Conservation (phyloP, 2,888 invertebrate species). For the Trissolcus brochymenae region DNA sequence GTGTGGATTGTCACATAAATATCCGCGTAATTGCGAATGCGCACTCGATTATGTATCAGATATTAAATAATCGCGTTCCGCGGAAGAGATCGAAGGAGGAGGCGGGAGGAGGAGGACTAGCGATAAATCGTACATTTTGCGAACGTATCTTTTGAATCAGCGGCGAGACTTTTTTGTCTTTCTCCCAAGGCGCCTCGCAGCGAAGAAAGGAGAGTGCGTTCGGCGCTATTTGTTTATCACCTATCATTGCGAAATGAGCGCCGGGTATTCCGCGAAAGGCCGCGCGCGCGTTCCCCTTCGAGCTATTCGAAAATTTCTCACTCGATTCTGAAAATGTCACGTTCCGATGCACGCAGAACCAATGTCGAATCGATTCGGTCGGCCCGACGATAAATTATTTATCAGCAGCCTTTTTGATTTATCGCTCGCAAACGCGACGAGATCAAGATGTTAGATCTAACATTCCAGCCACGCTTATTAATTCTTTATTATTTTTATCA, state of each 20-base stretch:
- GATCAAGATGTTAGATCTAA: conserved; percentile 3
- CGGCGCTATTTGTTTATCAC: conserved; percentile 60
- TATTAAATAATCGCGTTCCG: conserved; percentile 54
- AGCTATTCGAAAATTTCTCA: conserved; percentile 67
- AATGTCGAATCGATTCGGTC: conserved; percentile 35
- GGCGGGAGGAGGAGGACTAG: conserved; percentile 15
- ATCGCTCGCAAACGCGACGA: conserved; percentile 10
- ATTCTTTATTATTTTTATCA: no score
- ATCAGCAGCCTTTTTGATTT: conserved; percentile 17
- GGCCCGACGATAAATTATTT: conserved; percentile 33
- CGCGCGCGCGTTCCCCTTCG: conserved; percentile 62
- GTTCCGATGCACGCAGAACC: conserved; percentile 49
- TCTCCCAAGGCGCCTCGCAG: conserved; percentile 33
- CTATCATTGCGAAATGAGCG: conserved; percentile 51
- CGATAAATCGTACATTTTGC: conserved; percentile 48
- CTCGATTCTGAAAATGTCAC: conserved; percentile 72
- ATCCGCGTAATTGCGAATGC: conserved; percentile 52
- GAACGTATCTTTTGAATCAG: conserved; percentile 52
- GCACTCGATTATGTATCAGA: conserved; percentile 46
- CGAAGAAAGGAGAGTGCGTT: conserved; percentile 59
- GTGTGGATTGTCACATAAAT: conserved; percentile 56
- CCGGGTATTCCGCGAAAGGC: conserved; percentile 64
- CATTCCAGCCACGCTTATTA: neutral
- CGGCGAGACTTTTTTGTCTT: conserved; percentile 30
- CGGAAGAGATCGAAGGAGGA: conserved; percentile 16